These are phyloP conservation scores for Varanus komodoensis DNA, from an alignment of 2,113 vertebrate species.

Conservation along the genomic window DNA sequence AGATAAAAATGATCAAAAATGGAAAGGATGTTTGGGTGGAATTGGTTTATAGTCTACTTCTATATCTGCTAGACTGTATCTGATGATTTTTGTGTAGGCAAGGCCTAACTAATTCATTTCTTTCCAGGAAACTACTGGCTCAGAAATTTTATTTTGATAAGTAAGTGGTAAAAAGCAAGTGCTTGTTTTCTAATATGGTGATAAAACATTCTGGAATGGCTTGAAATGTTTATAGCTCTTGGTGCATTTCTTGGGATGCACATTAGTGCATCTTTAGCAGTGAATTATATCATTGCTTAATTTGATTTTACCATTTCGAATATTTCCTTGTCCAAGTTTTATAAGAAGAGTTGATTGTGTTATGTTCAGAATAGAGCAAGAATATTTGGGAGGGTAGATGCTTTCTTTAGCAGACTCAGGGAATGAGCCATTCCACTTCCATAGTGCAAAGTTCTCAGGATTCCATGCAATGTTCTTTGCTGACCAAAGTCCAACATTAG, in stretches of 20 bases:
- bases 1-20: no score
- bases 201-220: conserved; percentile 67
- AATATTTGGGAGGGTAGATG: not conserved
- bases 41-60: no score
- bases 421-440: not conserved
- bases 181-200: conserved; percentile 56
- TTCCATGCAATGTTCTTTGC: not conserved
- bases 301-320: conserved; percentile 64
- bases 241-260: conserved; percentile 53
- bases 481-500: conserved; percentile 23
- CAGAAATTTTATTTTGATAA: conserved; percentile 68
- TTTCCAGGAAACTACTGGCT: conserved; percentile 52
- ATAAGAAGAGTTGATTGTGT: not conserved
- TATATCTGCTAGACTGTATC: not conserved
- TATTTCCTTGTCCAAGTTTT: conserved; percentile 45
- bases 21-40: no score
- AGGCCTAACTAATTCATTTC: conserved; percentile 52
- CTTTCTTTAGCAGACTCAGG: conserved; percentile 4
- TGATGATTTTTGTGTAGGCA: conserved; percentile 27
- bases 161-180: conserved; percentile 65
- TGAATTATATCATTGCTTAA: conserved; percentile 61
- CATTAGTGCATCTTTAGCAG: conserved; percentile 70
- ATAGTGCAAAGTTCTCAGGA: not conserved
- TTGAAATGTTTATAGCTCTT: conserved; percentile 71
- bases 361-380: not conserved